phyloP scores from a whole-genome alignment of 2,888 invertebrate genomes.

The Prosopocoilus inquinatus region DNA sequence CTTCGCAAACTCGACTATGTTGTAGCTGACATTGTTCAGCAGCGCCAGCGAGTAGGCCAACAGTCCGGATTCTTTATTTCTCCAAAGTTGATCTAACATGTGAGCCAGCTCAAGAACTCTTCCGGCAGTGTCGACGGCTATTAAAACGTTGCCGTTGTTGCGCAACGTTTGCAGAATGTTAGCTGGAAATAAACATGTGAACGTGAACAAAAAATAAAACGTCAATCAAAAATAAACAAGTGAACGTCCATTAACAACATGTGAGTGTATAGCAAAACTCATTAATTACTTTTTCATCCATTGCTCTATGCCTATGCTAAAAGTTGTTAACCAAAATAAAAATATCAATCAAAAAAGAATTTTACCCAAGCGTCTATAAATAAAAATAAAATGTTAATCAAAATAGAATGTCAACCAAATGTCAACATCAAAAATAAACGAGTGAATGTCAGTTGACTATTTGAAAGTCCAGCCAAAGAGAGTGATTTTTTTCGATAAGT shows the following conservation, averaged over 20 bases:
- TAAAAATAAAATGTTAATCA: no score
- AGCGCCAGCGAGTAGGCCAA: constrained; percentile 92
- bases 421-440: no score
- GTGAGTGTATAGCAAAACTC: constrained; percentile 8
- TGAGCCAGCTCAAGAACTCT: constrained; percentile 94
- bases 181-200: constrained; percentile 56
- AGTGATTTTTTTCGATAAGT: no score
- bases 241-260: not conserved
- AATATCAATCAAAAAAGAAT: no score
- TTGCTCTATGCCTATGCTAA: no score
- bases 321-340: no score
- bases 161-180: constrained; percentile 92
- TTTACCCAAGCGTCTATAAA: no score
- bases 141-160: constrained; percentile 91
- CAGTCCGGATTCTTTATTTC: constrained; percentile 93
- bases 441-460: no score
- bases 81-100: constrained; percentile 93
- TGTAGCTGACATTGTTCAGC: constrained; percentile 95
- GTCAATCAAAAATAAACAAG: not conserved
- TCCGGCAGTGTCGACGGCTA: constrained; percentile 96
- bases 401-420: no score
- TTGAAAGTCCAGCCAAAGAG: no score
- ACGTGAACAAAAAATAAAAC: not conserved
- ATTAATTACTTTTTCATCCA: not conserved
- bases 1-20: constrained; percentile 98